Evolutionary conservation across 2,113 vertebrate genomes (phyloP).

Genomic region (Mellivora capensis): DNA sequence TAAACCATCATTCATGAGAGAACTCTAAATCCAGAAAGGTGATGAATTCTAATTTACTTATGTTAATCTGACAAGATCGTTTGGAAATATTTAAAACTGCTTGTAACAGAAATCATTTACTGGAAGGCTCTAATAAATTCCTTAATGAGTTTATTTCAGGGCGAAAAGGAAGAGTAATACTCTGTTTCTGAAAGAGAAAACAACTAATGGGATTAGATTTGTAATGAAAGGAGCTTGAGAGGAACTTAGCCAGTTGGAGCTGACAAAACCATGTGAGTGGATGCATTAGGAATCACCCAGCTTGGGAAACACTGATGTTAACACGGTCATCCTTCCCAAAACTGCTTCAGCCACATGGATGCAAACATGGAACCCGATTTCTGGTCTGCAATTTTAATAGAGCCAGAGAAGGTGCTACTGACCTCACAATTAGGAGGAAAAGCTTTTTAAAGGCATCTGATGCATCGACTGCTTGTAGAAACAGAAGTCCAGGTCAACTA

Average conservation of each 20-base stretch:
- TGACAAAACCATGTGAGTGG: background rate
- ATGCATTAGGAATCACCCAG: background rate
- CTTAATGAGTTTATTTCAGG: slow-evolving; percentile 40
- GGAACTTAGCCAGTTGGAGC: background rate
- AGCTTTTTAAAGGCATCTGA: background rate
- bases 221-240: background rate
- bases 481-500: too few species aligned
- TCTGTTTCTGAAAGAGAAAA: background rate
- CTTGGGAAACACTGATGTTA: background rate
- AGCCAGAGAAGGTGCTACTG: background rate
- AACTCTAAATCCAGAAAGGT: slow-evolving; percentile 23
- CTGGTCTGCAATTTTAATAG: background rate
- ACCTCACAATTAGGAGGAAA: background rate
- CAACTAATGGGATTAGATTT: background rate
- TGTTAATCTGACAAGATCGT: background rate
- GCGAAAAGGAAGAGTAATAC: slow-evolving; percentile 1
- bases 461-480: background rate
- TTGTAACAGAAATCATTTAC: slow-evolving; percentile 26
- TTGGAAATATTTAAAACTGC: slow-evolving; percentile 48
- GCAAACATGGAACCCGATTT: background rate
- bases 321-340: background rate
- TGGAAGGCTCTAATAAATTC: background rate
- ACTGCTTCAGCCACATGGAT: background rate
- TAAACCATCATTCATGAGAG: background rate
- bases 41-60: background rate